phyloP scores from a whole-genome alignment of 1,140 invertebrate genomes.

The Cydia pomonella region DNA sequence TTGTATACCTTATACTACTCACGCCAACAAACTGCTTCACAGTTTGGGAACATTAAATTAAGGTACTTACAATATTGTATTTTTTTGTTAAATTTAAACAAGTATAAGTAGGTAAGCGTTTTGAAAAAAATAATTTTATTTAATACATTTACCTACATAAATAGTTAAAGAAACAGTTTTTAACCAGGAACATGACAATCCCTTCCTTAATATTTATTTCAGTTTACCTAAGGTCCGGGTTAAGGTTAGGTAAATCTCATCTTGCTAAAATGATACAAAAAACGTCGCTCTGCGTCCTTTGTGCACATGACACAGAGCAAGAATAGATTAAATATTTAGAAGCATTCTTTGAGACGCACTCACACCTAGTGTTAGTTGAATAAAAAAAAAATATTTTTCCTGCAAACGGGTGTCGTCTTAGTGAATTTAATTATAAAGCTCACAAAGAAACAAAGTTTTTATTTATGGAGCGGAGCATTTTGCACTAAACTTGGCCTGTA shows the following conservation, averaged over 20 bases:
- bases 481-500: background rate
- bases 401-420: background rate
- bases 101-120: too few relatives aligned
- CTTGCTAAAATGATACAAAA: constrained; percentile 6
- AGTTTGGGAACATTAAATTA: too few relatives aligned
- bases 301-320: constrained; percentile 36
- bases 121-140: too few relatives aligned
- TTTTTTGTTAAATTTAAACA: too few relatives aligned
- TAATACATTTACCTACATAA: too few relatives aligned
- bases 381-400: constrained; percentile 10
- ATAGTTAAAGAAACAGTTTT: too few relatives aligned
- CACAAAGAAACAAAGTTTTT: background rate
- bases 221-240: background rate
- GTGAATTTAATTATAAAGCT: background rate
- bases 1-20: too few relatives aligned
- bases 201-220: too few relatives aligned
- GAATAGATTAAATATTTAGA: constrained; percentile 50
- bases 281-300: background rate
- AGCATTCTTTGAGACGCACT: constrained; percentile 40
- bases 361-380: background rate
- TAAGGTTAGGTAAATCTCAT: background rate
- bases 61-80: too few relatives aligned
- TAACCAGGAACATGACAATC: too few relatives aligned
- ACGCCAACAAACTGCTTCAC: too few relatives aligned
- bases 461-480: background rate